Evolutionary conservation across 2,113 vertebrate genomes (phyloP).

Genomic region (Entelurus aequoreus): DNA sequence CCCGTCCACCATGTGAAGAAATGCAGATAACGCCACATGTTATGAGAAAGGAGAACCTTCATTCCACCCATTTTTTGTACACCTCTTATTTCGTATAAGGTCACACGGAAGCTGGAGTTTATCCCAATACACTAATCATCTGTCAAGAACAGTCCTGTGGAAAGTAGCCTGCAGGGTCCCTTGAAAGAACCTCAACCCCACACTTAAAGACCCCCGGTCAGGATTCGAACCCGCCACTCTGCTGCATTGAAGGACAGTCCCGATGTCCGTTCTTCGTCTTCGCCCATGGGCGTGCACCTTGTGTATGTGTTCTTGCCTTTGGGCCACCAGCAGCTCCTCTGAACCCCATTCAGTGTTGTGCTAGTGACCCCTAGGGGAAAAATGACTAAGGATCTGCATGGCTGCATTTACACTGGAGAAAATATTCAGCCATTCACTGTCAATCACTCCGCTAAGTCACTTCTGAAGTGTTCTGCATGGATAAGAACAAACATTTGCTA

Average conservation of each 20-base stretch:
- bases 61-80: too few species aligned
- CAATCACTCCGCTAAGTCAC: not conserved
- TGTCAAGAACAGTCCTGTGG: not conserved
- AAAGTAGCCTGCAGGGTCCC: too few species aligned
- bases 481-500: not conserved
- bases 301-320: conserved; percentile 2
- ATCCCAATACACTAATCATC: not conserved
- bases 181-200: not conserved
- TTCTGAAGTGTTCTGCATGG: too few species aligned
- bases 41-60: conserved; percentile 47
- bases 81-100: too few species aligned
- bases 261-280: too few species aligned
- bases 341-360: conserved; percentile 71
- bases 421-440: not conserved
- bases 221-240: too few species aligned
- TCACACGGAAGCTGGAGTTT: not conserved
- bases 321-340: conserved; percentile 27
- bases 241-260: too few species aligned
- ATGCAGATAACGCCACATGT: conserved; percentile 72
- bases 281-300: conserved; percentile 9
- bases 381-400: conserved; percentile 47
- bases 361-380: conserved; percentile 98
- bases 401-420: conserved; percentile 34
- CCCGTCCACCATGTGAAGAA: conserved; percentile 77
- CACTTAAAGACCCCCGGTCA: not conserved